phyloP scores from a whole-genome alignment of 2,113 vertebrate genomes.

The Dicrurus megarhynchus region DNA sequence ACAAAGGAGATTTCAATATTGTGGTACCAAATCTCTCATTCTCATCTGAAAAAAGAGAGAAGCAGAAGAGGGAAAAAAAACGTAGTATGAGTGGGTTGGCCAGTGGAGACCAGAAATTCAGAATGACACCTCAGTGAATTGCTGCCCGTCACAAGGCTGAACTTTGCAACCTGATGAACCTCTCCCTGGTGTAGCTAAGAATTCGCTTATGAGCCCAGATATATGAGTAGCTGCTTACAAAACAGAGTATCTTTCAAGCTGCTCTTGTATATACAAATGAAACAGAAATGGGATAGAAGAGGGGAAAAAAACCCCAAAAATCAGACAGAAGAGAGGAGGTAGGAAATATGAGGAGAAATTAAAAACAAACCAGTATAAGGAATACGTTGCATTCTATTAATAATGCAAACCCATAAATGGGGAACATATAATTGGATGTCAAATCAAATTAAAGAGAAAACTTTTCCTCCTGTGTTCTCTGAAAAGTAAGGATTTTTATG shows the following conservation, averaged over 20 bases:
- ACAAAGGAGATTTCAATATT: not conserved
- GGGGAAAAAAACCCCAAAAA: not conserved
- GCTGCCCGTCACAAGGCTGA: rapidly evolving
- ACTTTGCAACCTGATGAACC: not conserved
- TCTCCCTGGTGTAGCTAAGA: not conserved
- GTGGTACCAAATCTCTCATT: not conserved
- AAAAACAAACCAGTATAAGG: not conserved
- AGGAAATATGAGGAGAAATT: not conserved
- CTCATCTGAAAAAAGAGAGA: not conserved
- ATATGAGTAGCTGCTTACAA: not conserved
- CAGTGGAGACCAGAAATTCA: not conserved
- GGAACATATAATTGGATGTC: not conserved
- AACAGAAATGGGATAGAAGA: not conserved
- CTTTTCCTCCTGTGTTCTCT: not conserved
- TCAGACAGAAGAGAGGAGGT: not conserved
- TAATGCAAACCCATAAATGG: not conserved
- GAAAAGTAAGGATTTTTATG: not conserved
- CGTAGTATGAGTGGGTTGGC: not conserved
- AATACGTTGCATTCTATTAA: not conserved
- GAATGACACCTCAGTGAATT: not conserved
- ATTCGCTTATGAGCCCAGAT: not conserved
- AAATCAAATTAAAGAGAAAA: not conserved
- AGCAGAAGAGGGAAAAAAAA: not conserved
- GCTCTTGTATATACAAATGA: not conserved
- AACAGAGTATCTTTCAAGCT: not conserved